phyloP scores from a whole-genome alignment of 2,797 vertebrate species.

The Poecilia wingei region DNA sequence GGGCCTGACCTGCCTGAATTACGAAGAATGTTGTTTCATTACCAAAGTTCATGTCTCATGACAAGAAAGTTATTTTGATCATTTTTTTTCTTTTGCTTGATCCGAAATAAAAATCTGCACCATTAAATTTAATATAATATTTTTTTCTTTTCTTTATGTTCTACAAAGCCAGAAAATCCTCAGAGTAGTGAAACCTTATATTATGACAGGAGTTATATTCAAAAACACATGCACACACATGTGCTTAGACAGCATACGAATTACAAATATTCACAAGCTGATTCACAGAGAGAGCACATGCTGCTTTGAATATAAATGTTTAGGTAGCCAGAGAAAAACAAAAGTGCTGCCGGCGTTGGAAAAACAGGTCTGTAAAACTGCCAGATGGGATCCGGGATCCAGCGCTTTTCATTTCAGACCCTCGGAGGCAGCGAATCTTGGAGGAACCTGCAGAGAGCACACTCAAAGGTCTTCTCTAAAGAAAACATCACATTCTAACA shows the following conservation, averaged over 20 bases:
- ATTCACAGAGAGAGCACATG: background rate
- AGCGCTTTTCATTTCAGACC: background rate
- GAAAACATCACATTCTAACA: background rate
- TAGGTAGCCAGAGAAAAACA: slow-evolving; percentile 3
- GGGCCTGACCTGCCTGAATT: background rate
- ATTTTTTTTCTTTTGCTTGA: background rate
- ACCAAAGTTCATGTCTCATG: background rate
- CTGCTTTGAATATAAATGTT: slow-evolving; percentile 5
- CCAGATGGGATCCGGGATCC: slow-evolving; percentile 4
- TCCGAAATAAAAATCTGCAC: background rate
- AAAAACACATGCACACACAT: background rate
- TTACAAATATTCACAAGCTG: background rate
- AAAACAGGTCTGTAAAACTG: background rate
- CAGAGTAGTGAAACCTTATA: background rate
- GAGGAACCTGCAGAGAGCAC: background rate
- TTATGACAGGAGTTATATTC: background rate
- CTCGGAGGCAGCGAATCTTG: background rate
- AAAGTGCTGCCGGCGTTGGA: background rate
- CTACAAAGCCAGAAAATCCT: background rate
- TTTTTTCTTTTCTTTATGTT: background rate
- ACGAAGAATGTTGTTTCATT: background rate
- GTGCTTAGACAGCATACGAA: background rate
- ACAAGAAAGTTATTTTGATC: background rate
- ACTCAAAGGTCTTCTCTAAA: background rate
- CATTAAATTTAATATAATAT: background rate